Conservation (phyloP, 2,888 invertebrate genomes). For the Hymenopus coronatus region DNA sequence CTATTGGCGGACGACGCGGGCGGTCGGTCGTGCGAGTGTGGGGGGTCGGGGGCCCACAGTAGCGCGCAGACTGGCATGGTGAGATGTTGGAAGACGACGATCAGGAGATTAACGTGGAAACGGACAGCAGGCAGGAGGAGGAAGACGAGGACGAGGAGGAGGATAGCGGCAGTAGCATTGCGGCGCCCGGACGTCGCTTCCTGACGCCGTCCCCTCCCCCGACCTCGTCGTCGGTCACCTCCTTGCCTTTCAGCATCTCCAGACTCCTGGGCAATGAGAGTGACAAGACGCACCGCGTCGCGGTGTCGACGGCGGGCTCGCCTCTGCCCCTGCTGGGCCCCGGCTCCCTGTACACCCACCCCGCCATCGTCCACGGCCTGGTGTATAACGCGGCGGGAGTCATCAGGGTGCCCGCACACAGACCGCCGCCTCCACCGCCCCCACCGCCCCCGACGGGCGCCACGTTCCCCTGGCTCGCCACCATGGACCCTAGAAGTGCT, state of each 20-base stretch:
- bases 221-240: conserved; percentile 13
- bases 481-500: conserved; percentile 55
- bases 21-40: neutral
- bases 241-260: conserved; percentile 76
- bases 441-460: conserved; percentile 50
- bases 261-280: conserved; percentile 74
- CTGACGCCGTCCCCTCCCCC: conserved; percentile 31
- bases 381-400: conserved; percentile 38
- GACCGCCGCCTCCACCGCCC: conserved; percentile 66
- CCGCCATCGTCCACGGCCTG: conserved; percentile 32
- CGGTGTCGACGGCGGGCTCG: conserved; percentile 44
- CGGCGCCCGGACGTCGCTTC: conserved; percentile 33
- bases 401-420: conserved; percentile 55
- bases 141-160: conserved; percentile 47
- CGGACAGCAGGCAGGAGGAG: conserved; percentile 56
- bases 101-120: conserved; percentile 64
- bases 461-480: conserved; percentile 56
- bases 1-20: conserved; percentile 20
- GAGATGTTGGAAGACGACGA: conserved; percentile 43
- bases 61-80: neutral
- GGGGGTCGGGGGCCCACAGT: neutral
- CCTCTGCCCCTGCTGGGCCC: conserved; percentile 21
- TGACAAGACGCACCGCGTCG: conserved; percentile 51
- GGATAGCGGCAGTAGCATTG: conserved; percentile 26
- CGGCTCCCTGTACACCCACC: conserved; percentile 30